phyloP scores from a whole-genome alignment of 2,113 vertebrate genomes.

The Burhinus bistriatus region DNA sequence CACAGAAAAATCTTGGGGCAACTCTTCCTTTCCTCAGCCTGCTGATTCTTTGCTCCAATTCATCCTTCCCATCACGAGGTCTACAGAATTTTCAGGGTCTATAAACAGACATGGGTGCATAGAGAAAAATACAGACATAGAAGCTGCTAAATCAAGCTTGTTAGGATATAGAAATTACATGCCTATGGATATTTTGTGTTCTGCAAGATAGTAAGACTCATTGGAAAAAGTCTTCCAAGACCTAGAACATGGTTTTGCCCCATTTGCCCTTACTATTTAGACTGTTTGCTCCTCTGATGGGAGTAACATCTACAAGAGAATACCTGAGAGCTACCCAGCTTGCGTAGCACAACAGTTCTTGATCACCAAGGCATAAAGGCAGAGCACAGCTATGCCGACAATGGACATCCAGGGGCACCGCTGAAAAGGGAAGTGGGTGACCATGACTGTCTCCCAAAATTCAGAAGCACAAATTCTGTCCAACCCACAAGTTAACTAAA shows the following conservation, averaged over 20 bases:
- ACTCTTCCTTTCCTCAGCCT: neutral
- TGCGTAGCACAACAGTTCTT: neutral
- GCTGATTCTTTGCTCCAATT: neutral
- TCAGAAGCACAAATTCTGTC: neutral
- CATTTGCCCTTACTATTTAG: neutral
- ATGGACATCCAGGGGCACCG: neutral
- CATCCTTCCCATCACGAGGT: neutral
- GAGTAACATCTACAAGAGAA: neutral
- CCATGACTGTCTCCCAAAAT: neutral
- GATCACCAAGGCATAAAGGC: neutral
- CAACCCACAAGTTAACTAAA: neutral
- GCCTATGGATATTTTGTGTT: neutral
- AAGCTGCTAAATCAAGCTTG: neutral
- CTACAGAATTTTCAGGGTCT: neutral
- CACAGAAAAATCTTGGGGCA: neutral
- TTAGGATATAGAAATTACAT: accelerated
- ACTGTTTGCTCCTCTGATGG: neutral
- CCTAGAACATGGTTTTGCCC: neutral
- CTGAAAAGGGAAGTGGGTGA: neutral
- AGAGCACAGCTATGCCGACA: neutral
- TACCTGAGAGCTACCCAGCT: neutral
- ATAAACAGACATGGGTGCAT: accelerated
- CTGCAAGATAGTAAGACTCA: neutral
- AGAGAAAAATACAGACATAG: neutral
- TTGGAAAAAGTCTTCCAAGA: neutral